Evolutionary conservation across 1,140 invertebrate genomes (phyloP).

Genomic region (Pectinophora gossypiella): DNA sequence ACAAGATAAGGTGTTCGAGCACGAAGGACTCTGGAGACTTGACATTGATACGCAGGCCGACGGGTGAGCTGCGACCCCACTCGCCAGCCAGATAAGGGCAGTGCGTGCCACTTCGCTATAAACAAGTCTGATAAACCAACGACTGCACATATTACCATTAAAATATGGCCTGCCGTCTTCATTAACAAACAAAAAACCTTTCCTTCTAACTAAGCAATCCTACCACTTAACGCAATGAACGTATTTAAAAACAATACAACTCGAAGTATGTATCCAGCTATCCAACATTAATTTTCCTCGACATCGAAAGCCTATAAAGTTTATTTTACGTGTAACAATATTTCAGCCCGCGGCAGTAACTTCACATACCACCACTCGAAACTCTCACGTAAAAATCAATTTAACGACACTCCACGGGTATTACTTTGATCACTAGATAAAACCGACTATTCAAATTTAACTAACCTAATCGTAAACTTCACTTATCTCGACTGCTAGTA

Average conservation of each 20-base stretch:
- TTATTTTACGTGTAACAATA: no score
- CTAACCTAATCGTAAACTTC: not conserved
- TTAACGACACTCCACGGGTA: not conserved
- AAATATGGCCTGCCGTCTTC: slow-evolving; percentile 10
- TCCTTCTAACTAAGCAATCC: no score
- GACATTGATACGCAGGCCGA: slow-evolving; percentile 10
- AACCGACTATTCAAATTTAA: not conserved
- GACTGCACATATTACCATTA: slow-evolving; percentile 18
- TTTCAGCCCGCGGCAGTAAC: no score
- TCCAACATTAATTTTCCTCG: no score
- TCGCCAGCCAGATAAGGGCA: slow-evolving; percentile 20
- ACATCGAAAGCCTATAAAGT: no score
- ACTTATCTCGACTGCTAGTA: not conserved
- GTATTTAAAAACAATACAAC: no score
- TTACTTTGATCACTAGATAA: not conserved
- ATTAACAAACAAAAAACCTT: not conserved
- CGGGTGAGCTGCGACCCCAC: slow-evolving; percentile 1
- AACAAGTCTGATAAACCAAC: slow-evolving; percentile 18
- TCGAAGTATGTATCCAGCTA: no score
- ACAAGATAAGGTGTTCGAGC: not conserved
- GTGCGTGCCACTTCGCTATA: slow-evolving; percentile 20
- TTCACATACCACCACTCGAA: not conserved
- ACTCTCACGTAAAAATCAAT: not conserved
- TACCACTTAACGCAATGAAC: no score
- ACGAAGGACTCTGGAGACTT: not conserved